These are phyloP conservation scores for Pachypanchax playfairii DNA, from an alignment of 2,113 vertebrate species.

Conservation along the genomic window DNA sequence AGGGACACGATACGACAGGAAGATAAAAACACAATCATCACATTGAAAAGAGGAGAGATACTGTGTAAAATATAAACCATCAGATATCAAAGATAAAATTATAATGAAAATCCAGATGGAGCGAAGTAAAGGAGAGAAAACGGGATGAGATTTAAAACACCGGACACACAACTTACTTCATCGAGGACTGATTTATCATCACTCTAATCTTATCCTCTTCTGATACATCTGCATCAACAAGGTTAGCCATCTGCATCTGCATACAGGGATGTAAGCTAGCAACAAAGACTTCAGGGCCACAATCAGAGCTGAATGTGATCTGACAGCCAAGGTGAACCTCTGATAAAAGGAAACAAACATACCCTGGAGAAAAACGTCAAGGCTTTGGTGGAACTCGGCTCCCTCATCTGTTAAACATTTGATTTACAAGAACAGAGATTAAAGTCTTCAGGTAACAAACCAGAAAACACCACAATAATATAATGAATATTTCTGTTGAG, in stretches of 20 bases:
- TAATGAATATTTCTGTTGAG: too few species aligned
- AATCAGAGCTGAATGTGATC: neutral
- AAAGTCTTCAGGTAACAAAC: neutral
- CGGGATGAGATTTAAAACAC: too few species aligned
- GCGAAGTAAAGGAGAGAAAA: neutral
- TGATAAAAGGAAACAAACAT: conserved; percentile 54
- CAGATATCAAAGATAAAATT: neutral
- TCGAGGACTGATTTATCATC: conserved; percentile 92
- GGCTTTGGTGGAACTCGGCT: conserved; percentile 89
- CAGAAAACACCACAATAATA: too few species aligned
- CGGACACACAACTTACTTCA: conserved; percentile 84
- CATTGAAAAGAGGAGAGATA: too few species aligned
- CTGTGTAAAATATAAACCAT: too few species aligned
- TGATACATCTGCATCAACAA: conserved; percentile 93
- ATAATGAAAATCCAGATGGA: too few species aligned
- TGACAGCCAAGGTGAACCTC: neutral
- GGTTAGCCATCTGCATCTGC: conserved; percentile 94
- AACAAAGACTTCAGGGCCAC: conserved; percentile 1
- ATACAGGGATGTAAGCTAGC: conserved; percentile 26
- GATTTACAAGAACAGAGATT: conserved; percentile 16
- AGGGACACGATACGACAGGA: neutral
- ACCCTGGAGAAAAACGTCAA: conserved; percentile 95
- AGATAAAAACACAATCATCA: neutral
- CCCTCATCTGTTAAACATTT: conserved; percentile 90
- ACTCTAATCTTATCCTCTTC: conserved; percentile 99